Base-by-base conservation (phyloP, 2,113 vertebrate species). In the Girardinichthys multiradiatus region DNA sequence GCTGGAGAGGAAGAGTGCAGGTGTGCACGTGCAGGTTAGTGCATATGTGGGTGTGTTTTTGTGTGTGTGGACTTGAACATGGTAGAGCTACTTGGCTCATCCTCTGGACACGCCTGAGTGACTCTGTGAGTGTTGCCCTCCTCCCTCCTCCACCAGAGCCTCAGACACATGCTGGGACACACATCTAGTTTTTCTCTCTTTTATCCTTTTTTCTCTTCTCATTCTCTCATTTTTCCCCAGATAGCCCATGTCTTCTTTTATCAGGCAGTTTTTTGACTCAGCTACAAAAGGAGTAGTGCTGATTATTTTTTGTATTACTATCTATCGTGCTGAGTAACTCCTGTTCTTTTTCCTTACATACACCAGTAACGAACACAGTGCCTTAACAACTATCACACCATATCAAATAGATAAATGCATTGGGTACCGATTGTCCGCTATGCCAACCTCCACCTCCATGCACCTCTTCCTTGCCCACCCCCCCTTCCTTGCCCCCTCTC, bases 161-260 rank as follows among this genome's bases (percentile, higher is more conserved):
- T 86, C 86, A 89, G 81, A 91, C 90, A 92, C 90, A 91, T 59
- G 84, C 89, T 88, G 87, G 68, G 86, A 89, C 87, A 81, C 74
- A 83, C 86, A 86, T 86, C 88, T 81, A 82, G 59, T 86, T 82
- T 83, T 79, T 86, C 76, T 86, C 85, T 79, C 77, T 71, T 82
- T 79, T 77, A 68, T 70, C 72, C 70, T 64, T 75, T 72, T 60
- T 67, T 72, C 54, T 42, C 28, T 60, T 63, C 80, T 72, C 64
- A 69, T 70, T 68, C 12, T 17, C 60, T 74, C 83, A 30, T 73
- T 64, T 83, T 15, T 3, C 30, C 17, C 21, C 14, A 68, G 67
- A 87, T 85, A 74, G 74, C 68, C 67, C 76, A 70, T 28, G 35
- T 76, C 68, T 79, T 74, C 66, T 77, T 84, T 57, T 72, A 45